Evolutionary conservation across 1,140 invertebrate species (phyloP), one percentile per base, ranked within the genome.

Genomic region (Scaptomyza hsui): DNA sequence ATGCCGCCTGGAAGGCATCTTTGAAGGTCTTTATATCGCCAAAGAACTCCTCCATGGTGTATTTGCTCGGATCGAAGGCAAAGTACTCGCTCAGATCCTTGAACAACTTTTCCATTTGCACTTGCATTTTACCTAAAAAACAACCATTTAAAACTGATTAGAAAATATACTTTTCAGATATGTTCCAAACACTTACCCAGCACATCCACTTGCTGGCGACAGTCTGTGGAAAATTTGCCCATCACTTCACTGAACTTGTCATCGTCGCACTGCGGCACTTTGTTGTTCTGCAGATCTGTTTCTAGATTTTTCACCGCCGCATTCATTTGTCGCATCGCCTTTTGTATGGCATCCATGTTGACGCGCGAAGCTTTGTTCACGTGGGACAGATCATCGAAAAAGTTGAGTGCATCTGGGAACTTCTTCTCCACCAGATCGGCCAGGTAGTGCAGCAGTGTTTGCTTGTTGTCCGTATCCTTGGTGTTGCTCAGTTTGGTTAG

Each of bases 11-110:
- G 91, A 99, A 99, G 21, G 95, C 94, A 90, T 98, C 97, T 91
- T 98, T 99, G 90, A 99, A 99, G 0, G 94, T 95, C 92, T 99
- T 99, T 45, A 99, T 94, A 89, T 99, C 98, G 0, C 93, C 94
- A 91, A 99, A 99, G 93, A 99, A 99, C 90, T 99, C 98, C 83
- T 99, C 98, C 56, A 99, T 94, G 0, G 95, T 95, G 89, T 99
- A 99, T 91, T 99, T 99, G 70, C 95, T 95, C 12, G 95, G 95
- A 89, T 99, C 98, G 92, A 99, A 99, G 1, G 95, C 94, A 92
- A 95, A 99, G 91, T 96, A 99, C 89, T 98, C 97, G 0, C 97
- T 94, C 7, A 99, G 92, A 48, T 96, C 95, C 16, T 93, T 93
- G 92, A 96, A 99, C 0, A 98, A 86, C 21, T 93, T 94, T 67